A percentile compares a stretch with the other conserved stretches of the same genome.
Evolutionary conservation across 2,113 vertebrate species (phyloP).

Genomic region (Tautogolabrus adspersus): DNA sequence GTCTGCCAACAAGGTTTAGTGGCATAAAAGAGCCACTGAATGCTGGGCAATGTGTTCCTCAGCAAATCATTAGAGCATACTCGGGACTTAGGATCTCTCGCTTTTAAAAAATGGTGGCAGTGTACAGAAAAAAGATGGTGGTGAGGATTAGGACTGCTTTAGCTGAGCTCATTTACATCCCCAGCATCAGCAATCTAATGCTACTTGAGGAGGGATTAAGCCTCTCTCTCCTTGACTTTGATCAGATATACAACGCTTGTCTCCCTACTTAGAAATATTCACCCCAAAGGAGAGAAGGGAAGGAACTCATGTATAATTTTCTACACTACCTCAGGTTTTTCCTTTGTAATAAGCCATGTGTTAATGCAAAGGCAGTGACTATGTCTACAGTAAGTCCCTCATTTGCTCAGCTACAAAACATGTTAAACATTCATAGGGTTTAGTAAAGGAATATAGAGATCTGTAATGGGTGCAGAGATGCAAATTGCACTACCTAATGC

Average conservation of each 20-base stretch:
- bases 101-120: slow-evolving; percentile 56
- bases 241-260: slow-evolving; percentile 82
- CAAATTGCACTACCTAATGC: slow-evolving; percentile 18
- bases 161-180: slow-evolving; percentile 81
- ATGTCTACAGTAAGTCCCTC: slow-evolving; percentile 47
- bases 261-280: slow-evolving; percentile 76
- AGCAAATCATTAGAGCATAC: slow-evolving; percentile 66
- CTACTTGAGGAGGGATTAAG: slow-evolving; percentile 81
- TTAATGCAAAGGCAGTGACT: slow-evolving; percentile 58
- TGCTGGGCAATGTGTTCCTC: slow-evolving; percentile 38
- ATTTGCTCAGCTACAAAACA: slow-evolving; percentile 53
- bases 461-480: slow-evolving; percentile 14
- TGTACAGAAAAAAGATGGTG: slow-evolving; percentile 57
- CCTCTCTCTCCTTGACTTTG: slow-evolving; percentile 76
- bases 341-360: slow-evolving; percentile 65
- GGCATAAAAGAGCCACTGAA: slow-evolving; percentile 49
- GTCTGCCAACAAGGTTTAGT: slow-evolving; percentile 46
- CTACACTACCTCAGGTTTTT: slow-evolving; percentile 61
- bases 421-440: slow-evolving; percentile 51
- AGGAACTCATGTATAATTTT: slow-evolving; percentile 70
- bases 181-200: slow-evolving; percentile 76
- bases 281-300: slow-evolving; percentile 62
- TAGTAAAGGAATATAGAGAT: slow-evolving; percentile 15
- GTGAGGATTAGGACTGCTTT: slow-evolving; percentile 76
- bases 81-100: slow-evolving; percentile 56